Evolutionary conservation across 2,888 invertebrate genomes (phyloP).

Genomic region (Agriopis marginaria): DNA sequence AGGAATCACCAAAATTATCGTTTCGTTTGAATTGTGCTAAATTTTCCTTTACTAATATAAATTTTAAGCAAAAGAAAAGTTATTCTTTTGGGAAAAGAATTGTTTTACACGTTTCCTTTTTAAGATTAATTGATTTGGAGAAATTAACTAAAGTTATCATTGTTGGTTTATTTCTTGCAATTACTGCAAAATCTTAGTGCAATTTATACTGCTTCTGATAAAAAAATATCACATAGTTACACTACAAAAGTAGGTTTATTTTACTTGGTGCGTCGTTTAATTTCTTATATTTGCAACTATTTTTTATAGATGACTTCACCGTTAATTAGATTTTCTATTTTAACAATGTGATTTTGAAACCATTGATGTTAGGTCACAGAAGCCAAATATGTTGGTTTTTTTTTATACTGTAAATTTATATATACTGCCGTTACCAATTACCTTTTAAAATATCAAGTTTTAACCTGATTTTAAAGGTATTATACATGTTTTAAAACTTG

Average conservation of each 20-base stretch:
- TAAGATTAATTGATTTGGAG: constrained; percentile 65
- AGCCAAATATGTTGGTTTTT: constrained; percentile 75
- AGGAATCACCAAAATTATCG: constrained; percentile 62
- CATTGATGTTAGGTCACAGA: constrained; percentile 75
- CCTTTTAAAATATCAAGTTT: constrained; percentile 43
- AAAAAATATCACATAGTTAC: constrained; percentile 15
- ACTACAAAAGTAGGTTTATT: constrained; percentile 27
- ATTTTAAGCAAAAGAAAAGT: constrained; percentile 67
- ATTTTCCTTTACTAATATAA: constrained; percentile 62
- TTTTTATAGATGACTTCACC: constrained; percentile 22
- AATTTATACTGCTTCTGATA: constrained; percentile 13
- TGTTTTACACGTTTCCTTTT: constrained; percentile 73
- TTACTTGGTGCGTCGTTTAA: constrained; percentile 35
- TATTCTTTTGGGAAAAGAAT: constrained; percentile 85
- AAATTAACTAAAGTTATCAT: constrained; percentile 2
- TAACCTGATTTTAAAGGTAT: constrained; percentile 37
- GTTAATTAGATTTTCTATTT: constrained; percentile 43
- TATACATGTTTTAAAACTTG: constrained; percentile 21
- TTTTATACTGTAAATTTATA: constrained; percentile 65
- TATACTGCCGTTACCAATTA: constrained; percentile 26
- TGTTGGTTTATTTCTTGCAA: constrained; percentile 9
- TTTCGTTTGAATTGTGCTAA: constrained; percentile 63
- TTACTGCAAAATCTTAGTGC: constrained; percentile 12
- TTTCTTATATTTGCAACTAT: constrained; percentile 37
- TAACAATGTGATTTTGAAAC: constrained; percentile 80